Evolutionary conservation across 2,113 vertebrate species (phyloP), one percentile per base, ranked within the genome.

Genomic region (Setophaga coronata): DNA sequence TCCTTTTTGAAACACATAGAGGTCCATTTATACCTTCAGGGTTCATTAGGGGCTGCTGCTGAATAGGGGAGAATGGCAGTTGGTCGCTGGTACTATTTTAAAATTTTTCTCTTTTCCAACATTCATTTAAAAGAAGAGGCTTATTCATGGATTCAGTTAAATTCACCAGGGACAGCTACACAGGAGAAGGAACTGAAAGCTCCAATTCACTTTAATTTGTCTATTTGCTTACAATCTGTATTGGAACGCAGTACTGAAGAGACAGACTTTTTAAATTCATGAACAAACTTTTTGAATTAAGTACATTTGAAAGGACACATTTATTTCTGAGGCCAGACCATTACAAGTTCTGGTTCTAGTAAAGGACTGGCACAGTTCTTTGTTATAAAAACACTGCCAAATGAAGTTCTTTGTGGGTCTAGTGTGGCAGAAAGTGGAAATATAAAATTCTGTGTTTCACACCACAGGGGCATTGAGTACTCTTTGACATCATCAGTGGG

Each of bases 141-240:
- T 95, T 95, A 96, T 97, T 96, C 89, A 95, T 94, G 82, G 92
- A 85, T 93, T 87, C 64, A 86, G 70, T 92, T 83, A 76, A 96
- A 95, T 87, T 93, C 94, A 76, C 60, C 31, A 72, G 87, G 79
- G 76, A 50, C 43, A 70, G 42, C 64, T 90, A 61, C 18, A n/a
- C 26, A 87, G 72, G 82, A 90, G 84, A 91, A 92, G 85, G 89
- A 36, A 95, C 82, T 97, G 92, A 96, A 97, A 95, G 87, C 89
- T 94, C 82, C 80, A 81, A 92, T 97, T 97, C 91, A 96, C 33
- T 95, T 95, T 90, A 87, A 89, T 95, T 90, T 93, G 38, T 85
- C 80, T 94, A 5, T 93, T 92, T 94, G 74, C 58, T 95, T 97
- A 92, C 58, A 85, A 24, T 92, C 62, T 69, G 26, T 82, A 40